phyloP scores from a whole-genome alignment of 2,113 vertebrate genomes.

The Pterophyllum scalare region DNA sequence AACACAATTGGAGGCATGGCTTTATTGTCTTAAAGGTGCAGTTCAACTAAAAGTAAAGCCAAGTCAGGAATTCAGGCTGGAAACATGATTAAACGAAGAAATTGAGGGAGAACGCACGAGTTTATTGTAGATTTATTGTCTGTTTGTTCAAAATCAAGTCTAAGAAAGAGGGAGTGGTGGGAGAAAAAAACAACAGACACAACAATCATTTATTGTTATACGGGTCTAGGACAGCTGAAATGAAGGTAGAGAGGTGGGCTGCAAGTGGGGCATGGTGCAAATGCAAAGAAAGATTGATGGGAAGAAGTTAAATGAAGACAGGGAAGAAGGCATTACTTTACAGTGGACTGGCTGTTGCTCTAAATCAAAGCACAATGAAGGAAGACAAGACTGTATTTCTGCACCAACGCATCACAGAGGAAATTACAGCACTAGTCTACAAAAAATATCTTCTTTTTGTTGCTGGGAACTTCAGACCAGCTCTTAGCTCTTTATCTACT shows the following conservation, averaged over 20 bases:
- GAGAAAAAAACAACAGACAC: not conserved
- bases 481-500: too few relatives aligned
- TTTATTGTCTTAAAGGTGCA: slow-evolving; percentile 74
- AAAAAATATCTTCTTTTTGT: too few relatives aligned
- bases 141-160: slow-evolving; percentile 34
- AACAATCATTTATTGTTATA: slow-evolving; percentile 35
- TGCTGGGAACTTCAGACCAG: too few relatives aligned
- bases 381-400: not conserved
- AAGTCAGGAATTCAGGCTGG: not conserved
- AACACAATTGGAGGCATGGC: slow-evolving; percentile 64
- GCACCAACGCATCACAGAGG: not conserved
- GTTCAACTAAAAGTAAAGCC: slow-evolving; percentile 51
- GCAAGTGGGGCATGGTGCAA: slow-evolving; percentile 30
- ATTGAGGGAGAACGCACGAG: not conserved
- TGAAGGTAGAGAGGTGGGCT: slow-evolving; percentile 9
- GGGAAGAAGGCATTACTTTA: slow-evolving; percentile 18
- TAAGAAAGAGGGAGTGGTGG: not conserved
- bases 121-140: slow-evolving; percentile 45
- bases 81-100: slow-evolving; percentile 37
- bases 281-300: slow-evolving; percentile 54
- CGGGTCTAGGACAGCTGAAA: slow-evolving; percentile 17
- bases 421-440: not conserved
- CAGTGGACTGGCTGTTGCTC: slow-evolving; percentile 22
- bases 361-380: slow-evolving; percentile 37
- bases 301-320: slow-evolving; percentile 46